These are phyloP conservation scores for Mirounga angustirostris DNA, from an alignment of 2,113 vertebrate genomes.

Conservation along the genomic window DNA sequence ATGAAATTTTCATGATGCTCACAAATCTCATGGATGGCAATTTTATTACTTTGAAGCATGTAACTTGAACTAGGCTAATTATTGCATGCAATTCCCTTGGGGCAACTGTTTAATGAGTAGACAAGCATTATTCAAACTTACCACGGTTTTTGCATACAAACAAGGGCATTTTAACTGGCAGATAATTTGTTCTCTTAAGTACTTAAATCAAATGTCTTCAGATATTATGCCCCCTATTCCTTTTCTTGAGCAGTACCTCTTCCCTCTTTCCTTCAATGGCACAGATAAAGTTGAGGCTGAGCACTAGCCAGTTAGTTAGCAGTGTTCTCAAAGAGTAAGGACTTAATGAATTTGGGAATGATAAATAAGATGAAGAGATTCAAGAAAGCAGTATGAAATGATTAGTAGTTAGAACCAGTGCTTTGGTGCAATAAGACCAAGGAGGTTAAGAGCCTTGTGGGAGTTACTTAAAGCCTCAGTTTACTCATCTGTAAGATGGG, in stretches of 20 bases:
- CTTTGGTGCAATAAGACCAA: background rate
- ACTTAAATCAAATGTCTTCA: background rate
- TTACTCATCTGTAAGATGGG: background rate
- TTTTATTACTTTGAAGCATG: background rate
- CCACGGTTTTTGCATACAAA: background rate
- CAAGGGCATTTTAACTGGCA: slow-evolving; percentile 1
- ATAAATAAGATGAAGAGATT: background rate
- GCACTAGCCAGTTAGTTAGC: background rate
- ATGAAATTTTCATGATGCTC: background rate
- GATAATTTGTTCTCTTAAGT: slow-evolving; percentile 31
- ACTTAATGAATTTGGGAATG: background rate
- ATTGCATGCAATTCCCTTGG: background rate
- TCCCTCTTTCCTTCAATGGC: background rate
- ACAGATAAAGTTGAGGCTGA: background rate
- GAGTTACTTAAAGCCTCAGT: background rate
- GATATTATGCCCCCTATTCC: background rate
- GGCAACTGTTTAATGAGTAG: background rate
- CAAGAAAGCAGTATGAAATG: background rate
- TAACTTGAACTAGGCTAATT: background rate
- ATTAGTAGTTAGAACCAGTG: background rate
- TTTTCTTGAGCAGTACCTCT: background rate
- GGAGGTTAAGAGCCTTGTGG: background rate
- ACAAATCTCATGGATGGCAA: too few species aligned
- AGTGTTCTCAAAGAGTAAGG: background rate
- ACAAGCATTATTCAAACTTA: background rate